Conservation (phyloP, 1,140 invertebrate species). For the Aphaenogaster floridana region DNA sequence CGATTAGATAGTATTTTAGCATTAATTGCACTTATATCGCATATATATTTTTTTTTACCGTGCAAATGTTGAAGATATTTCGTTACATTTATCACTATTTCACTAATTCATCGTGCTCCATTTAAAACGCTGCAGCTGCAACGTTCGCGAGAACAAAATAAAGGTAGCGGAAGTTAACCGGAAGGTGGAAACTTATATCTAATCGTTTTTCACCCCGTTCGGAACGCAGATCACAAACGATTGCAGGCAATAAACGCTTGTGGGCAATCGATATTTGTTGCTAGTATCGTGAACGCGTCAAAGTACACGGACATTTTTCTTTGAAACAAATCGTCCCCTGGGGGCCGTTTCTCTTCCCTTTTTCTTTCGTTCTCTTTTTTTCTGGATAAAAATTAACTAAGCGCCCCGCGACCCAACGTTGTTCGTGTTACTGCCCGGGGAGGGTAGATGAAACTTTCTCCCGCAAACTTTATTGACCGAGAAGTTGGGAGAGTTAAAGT, state of each 20-base stretch:
- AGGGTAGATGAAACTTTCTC: conserved; percentile 7
- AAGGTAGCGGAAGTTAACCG: background rate
- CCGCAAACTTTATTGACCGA: conserved; percentile 37
- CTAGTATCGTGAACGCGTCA: background rate
- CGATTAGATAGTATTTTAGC: conserved; percentile 15
- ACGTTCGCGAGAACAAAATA: background rate
- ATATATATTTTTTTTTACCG: background rate
- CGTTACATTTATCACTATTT: conserved; percentile 5
- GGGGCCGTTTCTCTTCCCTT: background rate
- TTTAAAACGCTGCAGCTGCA: background rate
- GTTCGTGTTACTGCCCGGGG: background rate
- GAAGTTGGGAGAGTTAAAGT: conserved; percentile 19
- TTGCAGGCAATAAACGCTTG: conserved; percentile 7
- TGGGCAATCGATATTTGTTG: conserved; percentile 9
- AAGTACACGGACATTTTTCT: conserved; percentile 14
- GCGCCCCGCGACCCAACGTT: background rate
- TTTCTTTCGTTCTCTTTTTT: background rate
- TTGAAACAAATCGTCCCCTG: conserved; percentile 1
- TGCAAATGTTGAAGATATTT: conserved; percentile 1
- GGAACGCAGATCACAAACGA: conserved; percentile 11
- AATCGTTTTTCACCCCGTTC: background rate
- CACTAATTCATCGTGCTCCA: background rate
- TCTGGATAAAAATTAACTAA: conserved; percentile 26
- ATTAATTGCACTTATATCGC: conserved; percentile 23
- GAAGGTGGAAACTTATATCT: background rate